Percentiles rank a stretch among this genome's conserved stretches.
These are phyloP conservation scores for Hycleus phaleratus DNA, from an alignment of 1,140 invertebrate genomes.

Conservation along the genomic window DNA sequence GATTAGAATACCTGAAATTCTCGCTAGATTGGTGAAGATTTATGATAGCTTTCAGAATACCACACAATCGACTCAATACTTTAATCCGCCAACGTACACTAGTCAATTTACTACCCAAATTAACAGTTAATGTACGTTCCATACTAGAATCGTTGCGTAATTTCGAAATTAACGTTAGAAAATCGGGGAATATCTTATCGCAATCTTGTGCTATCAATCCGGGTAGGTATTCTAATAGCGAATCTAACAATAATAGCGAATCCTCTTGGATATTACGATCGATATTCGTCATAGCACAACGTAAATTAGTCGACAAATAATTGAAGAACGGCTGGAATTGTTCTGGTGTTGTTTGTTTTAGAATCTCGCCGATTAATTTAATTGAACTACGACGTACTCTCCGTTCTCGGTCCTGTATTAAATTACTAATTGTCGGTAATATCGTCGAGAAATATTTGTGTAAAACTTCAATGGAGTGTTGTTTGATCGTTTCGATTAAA, in stretches of 20 bases:
- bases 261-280: constrained; percentile 70
- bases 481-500: constrained; percentile 58
- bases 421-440: constrained; percentile 56
- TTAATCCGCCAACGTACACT: constrained; percentile 68
- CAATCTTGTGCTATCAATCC: constrained; percentile 54
- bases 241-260: constrained; percentile 68
- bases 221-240: constrained; percentile 54
- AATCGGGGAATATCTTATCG: constrained; percentile 63
- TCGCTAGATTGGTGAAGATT: background rate
- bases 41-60: constrained; percentile 46
- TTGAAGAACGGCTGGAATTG: constrained; percentile 60
- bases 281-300: constrained; percentile 83
- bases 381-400: constrained; percentile 58
- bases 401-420: constrained; percentile 65
- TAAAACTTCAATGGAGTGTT: constrained; percentile 47
- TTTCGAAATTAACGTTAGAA: constrained; percentile 72
- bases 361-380: constrained; percentile 57
- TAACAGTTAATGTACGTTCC: constrained; percentile 54
- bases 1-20: background rate
- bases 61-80: constrained; percentile 56
- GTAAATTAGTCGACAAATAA: constrained; percentile 65
- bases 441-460: constrained; percentile 57
- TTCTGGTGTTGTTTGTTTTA: constrained; percentile 44
- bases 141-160: constrained; percentile 52
- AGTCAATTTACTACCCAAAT: constrained; percentile 58